Base-by-base conservation (phyloP, 1,140 invertebrate species). In the Penaeus chinensis region DNA sequence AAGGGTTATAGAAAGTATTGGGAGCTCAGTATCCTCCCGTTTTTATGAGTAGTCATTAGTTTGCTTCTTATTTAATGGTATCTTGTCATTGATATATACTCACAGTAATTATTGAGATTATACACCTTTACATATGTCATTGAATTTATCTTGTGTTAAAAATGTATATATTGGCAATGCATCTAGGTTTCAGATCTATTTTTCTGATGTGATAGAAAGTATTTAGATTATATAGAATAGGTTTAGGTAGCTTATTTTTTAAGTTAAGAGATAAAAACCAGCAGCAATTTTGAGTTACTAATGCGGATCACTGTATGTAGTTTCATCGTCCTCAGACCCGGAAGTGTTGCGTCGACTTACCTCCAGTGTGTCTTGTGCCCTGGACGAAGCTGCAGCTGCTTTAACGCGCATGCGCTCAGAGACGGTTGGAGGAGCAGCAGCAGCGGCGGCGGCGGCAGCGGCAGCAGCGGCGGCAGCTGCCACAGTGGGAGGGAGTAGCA, bases 301-400 rank as follows among this genome's bases (percentile, higher is more conserved):
- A 83, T 83, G 61, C 82, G 60, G 65, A 83, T 71, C 62, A 83
- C 82, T 83, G 82, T 83, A 83, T 83, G 82, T 83, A 83, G 82
- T 83, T 83, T 83, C 82, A 77, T 77, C 62, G 63, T 90, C 71
- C 91, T 93, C 85, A 92, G 93, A 93, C 91, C 92, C 93, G 84
- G 93, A 92, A 85, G 93, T 93, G 32, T 89, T 93, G 76, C 91
- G 92, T 47, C 92, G 92, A 66, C 89, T 93, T 61, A 93, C 93
- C 47, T 84, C 84, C 69, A 89, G 87, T 71, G 97, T 98, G 83
- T 97, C 96, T 91, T 97, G 96, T 94, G 97, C 98, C 79, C 94
- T 99, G 89, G 98, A 98, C 94, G 98, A 99, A 93, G 98, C 98
- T 77, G 98, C 97, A 80, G 97, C 97, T 90, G 97, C 97, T 84